phyloP scores from a whole-genome alignment of 2,113 vertebrate genomes.

The Melanotaenia duboulayi region DNA sequence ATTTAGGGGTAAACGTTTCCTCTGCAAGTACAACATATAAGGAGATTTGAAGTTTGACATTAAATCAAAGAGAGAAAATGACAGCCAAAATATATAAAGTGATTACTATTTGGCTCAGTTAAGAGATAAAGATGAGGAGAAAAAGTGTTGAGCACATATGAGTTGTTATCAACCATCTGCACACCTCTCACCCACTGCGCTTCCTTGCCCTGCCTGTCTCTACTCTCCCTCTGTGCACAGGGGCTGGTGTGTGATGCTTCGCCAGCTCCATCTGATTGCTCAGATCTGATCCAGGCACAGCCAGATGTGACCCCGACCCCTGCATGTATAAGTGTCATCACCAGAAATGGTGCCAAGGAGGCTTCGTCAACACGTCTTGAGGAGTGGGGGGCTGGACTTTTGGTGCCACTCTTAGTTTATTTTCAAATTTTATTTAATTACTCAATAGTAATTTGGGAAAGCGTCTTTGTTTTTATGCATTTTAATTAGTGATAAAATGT shows the following conservation, averaged over 20 bases:
- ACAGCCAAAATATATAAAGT: neutral
- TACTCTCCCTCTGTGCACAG: conserved; percentile 25
- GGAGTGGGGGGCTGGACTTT: neutral
- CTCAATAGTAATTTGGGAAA: neutral
- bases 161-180: conserved; percentile 68
- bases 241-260: conserved; percentile 60
- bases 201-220: conserved; percentile 26
- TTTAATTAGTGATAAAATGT: conserved; percentile 7
- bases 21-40: neutral
- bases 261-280: conserved; percentile 69
- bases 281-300: conserved; percentile 60
- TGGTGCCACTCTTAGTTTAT: neutral
- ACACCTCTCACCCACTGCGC: conserved; percentile 39
- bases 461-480: neutral
- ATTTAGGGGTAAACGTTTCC: neutral
- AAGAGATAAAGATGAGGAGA: conserved; percentile 24
- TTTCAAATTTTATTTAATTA: neutral
- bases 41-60: neutral
- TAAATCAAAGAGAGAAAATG: conserved; percentile 21
- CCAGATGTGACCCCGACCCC: conserved; percentile 73
- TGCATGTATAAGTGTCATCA: conserved; percentile 38
- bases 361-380: neutral
- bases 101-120: conserved; percentile 4
- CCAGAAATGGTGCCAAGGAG: conserved; percentile 41
- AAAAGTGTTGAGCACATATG: conserved; percentile 40